These are phyloP conservation scores for Stenotaenia linearis DNA, from an alignment of 2,888 invertebrate genomes.

Conservation along the genomic window DNA sequence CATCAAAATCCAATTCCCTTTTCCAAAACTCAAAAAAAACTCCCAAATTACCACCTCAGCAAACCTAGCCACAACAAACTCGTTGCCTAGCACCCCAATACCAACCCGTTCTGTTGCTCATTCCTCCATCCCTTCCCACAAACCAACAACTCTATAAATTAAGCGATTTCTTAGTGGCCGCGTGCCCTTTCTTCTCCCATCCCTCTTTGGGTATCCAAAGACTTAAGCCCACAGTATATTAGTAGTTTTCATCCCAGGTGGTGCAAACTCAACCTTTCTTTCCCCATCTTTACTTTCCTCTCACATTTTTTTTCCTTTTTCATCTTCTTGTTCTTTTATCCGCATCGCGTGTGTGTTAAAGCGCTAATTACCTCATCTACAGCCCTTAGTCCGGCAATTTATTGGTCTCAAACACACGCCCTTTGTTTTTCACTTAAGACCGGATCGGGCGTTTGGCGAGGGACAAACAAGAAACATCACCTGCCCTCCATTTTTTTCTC, in stretches of 20 bases:
- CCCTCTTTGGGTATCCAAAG: not conserved
- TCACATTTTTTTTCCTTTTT: not conserved
- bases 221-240: constrained; percentile 10
- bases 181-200: constrained; percentile 3
- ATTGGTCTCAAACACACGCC: not conserved
- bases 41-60: no score
- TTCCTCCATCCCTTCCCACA: not conserved
- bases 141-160: not conserved
- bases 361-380: constrained; percentile 26
- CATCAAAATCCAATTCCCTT: no score
- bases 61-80: no score
- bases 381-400: constrained; percentile 23
- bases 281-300: not conserved
- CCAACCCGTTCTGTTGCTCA: no score
- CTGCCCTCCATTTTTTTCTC: not conserved
- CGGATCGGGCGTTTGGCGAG: not conserved
- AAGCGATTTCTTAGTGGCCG: constrained; percentile 6
- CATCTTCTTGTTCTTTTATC: constrained; percentile 24
- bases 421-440: constrained; percentile 21
- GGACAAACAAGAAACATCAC: constrained; percentile 23
- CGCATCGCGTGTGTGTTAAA: constrained; percentile 26
- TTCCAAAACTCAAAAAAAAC: no score
- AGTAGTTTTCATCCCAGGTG: constrained; percentile 19
- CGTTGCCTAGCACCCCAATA: no score
- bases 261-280: not conserved